Evolutionary conservation across 2,888 invertebrate genomes (phyloP).

Genomic region (Nymphalis urticae): DNA sequence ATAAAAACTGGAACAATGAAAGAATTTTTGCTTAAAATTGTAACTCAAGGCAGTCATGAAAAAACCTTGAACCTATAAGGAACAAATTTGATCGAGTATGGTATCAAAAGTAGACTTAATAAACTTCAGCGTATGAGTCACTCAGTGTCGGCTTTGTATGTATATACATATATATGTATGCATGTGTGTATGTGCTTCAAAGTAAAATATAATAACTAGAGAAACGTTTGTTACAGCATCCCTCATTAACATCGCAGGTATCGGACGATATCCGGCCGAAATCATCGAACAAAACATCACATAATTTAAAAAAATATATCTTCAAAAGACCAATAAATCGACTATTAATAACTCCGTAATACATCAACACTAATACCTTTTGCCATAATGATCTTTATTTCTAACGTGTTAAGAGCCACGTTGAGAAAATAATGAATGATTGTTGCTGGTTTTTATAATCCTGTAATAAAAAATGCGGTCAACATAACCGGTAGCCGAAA

Average conservation of each 20-base stretch:
- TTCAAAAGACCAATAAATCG: slow-evolving; percentile 63
- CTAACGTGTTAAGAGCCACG: slow-evolving; percentile 28
- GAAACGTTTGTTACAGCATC: slow-evolving; percentile 18
- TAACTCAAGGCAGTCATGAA: no score
- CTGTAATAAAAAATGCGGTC: slow-evolving; percentile 59
- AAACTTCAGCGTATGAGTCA: no score
- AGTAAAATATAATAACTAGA: slow-evolving; percentile 16
- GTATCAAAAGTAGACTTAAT: no score
- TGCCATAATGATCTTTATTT: slow-evolving; percentile 37
- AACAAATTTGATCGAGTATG: no score
- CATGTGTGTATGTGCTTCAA: no score
- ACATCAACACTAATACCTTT: slow-evolving; percentile 24
- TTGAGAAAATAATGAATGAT: slow-evolving; percentile 27
- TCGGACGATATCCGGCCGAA: slow-evolving; percentile 45
- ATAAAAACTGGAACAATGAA: no score
- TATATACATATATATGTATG: no score
- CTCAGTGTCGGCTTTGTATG: no score
- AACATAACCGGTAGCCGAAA: slow-evolving; percentile 74
- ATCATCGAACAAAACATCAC: slow-evolving; percentile 27
- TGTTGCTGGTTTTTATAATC: slow-evolving; percentile 50
- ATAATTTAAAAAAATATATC: slow-evolving; percentile 32
- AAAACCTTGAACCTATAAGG: no score
- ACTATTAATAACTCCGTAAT: slow-evolving; percentile 61
- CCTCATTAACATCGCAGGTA: slow-evolving; percentile 39
- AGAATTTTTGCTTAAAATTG: no score